Percentiles rank a stretch among this genome's conserved stretches.
These are phyloP conservation scores for Hirtodrosophila histrioides DNA, from an alignment of 2,888 invertebrate genomes.

Conservation along the genomic window DNA sequence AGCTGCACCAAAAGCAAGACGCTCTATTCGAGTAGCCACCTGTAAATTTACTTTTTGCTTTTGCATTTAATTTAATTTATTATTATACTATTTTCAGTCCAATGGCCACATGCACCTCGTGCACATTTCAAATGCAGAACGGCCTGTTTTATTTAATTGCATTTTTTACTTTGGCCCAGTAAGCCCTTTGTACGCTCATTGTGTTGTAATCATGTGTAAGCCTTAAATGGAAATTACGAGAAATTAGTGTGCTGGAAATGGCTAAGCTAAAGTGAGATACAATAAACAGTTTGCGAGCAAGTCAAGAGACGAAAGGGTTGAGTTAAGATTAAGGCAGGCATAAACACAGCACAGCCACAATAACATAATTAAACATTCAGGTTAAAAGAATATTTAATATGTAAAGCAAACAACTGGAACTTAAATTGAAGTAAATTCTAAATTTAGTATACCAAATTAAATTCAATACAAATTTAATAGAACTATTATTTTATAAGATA, in stretches of 20 bases:
- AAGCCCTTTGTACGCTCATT: not conserved
- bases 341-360: too few relatives aligned
- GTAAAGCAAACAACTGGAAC: not conserved
- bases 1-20: not conserved
- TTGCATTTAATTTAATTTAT: conserved; percentile 36
- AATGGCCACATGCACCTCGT: conserved; percentile 10
- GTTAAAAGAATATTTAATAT: not conserved
- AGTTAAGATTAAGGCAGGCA: conserved; percentile 12
- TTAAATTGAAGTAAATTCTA: too few relatives aligned
- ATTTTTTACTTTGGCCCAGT: not conserved
- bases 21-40: conserved; percentile 7
- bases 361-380: too few relatives aligned
- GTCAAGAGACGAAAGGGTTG: not conserved
- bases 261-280: too few relatives aligned
- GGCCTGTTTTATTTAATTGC: conserved; percentile 26
- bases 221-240: conserved; percentile 14
- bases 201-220: not conserved
- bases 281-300: not conserved
- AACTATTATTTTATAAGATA: too few relatives aligned
- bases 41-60: conserved; percentile 16
- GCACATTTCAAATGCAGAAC: conserved; percentile 23
- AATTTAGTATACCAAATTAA: too few relatives aligned
- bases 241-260: conserved; percentile 9
- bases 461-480: too few relatives aligned
- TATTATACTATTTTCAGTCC: conserved; percentile 20